These are phyloP conservation scores for Himantopus leucocephalus DNA, from an alignment of 2,113 vertebrate genomes.

Conservation along the genomic window DNA sequence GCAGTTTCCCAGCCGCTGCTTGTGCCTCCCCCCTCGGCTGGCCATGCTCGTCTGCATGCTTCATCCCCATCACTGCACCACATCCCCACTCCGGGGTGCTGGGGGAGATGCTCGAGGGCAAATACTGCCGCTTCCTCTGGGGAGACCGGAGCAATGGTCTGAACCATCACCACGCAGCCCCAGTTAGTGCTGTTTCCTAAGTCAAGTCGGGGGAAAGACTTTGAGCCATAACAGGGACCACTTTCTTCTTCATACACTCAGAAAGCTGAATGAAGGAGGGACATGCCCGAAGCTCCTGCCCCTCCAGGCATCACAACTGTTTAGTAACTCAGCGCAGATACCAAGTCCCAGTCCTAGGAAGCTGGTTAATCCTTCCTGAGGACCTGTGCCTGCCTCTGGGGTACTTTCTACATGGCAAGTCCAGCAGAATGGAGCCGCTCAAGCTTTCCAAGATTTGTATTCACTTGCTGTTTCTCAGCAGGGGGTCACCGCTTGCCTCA, in stretches of 20 bases:
- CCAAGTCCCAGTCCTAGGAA: fast-evolving
- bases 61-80: not conserved
- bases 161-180: not conserved
- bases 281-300: not conserved
- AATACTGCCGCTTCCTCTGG: not conserved
- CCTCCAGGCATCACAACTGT: not conserved
- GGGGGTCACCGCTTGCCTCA: not conserved
- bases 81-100: fast-evolving
- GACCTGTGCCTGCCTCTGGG: not conserved
- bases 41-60: not conserved
- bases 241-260: not conserved
- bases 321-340: not conserved
- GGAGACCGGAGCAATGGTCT: not conserved
- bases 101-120: not conserved
- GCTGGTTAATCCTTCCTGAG: not conserved
- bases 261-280: not conserved
- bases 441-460: not conserved
- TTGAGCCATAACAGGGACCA: not conserved
- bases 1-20: not conserved
- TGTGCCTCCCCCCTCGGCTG: not conserved
- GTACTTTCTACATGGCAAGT: not conserved
- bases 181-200: not conserved
- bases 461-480: not conserved
- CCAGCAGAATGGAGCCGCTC: not conserved
- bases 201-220: not conserved